phyloP scores from a whole-genome alignment of 1,140 invertebrate genomes.

The Cydia fagiglandana region DNA sequence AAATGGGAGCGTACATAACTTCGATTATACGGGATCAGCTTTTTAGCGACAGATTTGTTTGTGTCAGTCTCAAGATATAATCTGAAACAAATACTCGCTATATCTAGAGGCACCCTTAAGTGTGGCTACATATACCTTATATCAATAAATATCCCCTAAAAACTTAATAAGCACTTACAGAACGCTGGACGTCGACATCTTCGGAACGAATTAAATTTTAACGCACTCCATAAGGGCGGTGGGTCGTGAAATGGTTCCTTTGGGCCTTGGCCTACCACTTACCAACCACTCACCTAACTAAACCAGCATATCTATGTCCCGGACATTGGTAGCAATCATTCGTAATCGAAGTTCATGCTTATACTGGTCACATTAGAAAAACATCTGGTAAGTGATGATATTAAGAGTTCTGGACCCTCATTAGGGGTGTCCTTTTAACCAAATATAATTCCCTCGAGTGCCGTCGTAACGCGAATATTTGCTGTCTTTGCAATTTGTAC shows the following conservation, averaged over 20 bases:
- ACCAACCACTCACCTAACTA: neutral
- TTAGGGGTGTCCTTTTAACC: constrained; percentile 30
- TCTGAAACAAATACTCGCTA: too few species aligned
- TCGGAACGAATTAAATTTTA: constrained; percentile 24
- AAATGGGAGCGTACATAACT: too few species aligned
- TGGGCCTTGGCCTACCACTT: neutral
- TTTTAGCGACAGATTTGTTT: too few species aligned
- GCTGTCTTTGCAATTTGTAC: constrained; percentile 13
- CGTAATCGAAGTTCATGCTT: neutral
- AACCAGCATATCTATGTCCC: neutral
- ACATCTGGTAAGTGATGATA: neutral
- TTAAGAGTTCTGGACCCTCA: constrained; percentile 18
- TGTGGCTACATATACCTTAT: too few species aligned
- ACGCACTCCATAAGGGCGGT: constrained; percentile 25
- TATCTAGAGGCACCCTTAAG: too few species aligned
- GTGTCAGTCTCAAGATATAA: too few species aligned
- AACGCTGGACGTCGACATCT: constrained; percentile 7
- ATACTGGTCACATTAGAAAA: neutral
- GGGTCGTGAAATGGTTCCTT: constrained; percentile 12
- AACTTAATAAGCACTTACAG: neutral
- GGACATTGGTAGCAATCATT: neutral
- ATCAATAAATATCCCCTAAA: neutral
- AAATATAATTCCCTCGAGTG: constrained; percentile 27
- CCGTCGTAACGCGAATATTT: constrained; percentile 15
- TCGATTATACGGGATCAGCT: too few species aligned